Percentiles rank a stretch among this genome's conserved stretches.
Conservation (phyloP, 1,140 invertebrate genomes). For the Goniozus legneri region DNA sequence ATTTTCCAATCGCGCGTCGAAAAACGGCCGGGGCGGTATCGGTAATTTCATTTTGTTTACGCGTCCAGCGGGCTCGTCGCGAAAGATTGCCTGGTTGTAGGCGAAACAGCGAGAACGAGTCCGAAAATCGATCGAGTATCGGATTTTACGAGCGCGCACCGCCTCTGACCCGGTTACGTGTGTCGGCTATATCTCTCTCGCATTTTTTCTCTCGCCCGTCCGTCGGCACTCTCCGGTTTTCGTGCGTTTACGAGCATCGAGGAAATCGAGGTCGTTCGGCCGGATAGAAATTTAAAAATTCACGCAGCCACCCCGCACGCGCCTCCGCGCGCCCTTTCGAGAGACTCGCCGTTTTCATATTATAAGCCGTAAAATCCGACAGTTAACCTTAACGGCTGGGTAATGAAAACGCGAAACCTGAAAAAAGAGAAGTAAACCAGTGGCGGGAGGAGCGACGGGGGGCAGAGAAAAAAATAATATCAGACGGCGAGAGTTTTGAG, state of each 20-base stretch:
- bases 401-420: conserved; percentile 21
- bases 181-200: not conserved
- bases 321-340: not conserved
- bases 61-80: no score
- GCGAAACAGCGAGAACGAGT: no score
- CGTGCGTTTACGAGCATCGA: not conserved
- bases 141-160: no score
- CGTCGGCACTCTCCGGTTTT: not conserved
- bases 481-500: no score
- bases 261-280: not conserved
- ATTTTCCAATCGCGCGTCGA: no score
- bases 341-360: not conserved
- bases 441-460: conserved; percentile 10
- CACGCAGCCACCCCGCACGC: not conserved
- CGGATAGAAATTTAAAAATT: not conserved
- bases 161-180: no score
- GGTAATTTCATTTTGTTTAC: no score
- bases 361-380: conserved; percentile 19
- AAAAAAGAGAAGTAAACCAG: conserved; percentile 23
- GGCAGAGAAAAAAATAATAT: no score
- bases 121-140: no score
- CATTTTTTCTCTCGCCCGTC: not conserved
- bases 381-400: conserved; percentile 24
- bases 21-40: no score
- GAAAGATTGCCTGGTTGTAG: no score